These are phyloP conservation scores for Anhinga rufa DNA, from an alignment of 2,113 vertebrate genomes.

Conservation along the genomic window DNA sequence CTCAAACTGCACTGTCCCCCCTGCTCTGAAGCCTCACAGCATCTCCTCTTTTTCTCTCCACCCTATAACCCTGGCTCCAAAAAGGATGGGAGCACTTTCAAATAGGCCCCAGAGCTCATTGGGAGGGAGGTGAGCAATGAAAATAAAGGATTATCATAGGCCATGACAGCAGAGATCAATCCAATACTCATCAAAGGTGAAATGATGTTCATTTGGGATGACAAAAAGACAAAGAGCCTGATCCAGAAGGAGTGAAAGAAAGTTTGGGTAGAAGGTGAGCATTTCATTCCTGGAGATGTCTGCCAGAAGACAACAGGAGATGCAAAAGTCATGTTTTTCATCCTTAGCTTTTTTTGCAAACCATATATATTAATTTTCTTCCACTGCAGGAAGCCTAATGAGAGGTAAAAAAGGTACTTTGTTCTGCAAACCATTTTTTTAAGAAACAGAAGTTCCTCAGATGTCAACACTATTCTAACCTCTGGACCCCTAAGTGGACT, in stretches of 20 bases:
- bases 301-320: not conserved
- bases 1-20: not conserved
- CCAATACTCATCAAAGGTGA: not conserved
- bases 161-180: not conserved
- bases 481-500: not conserved
- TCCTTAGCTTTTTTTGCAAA: not conserved
- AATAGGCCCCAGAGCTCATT: not conserved
- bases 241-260: not conserved
- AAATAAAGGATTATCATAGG: not conserved
- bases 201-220: not conserved
- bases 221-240: not conserved
- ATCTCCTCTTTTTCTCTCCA: not conserved
- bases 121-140: not conserved
- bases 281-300: not conserved
- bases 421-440: not conserved
- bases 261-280: not conserved
- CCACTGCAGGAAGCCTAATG: not conserved
- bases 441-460: not conserved
- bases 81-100: not conserved
- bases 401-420: not conserved
- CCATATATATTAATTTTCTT: not conserved
- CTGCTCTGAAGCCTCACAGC: not conserved
- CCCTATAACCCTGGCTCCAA: not conserved
- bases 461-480: not conserved
- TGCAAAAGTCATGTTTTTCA: not conserved